Base-by-base conservation (phyloP, 2,888 invertebrate genomes). In the Tuberolachnus salignus region DNA sequence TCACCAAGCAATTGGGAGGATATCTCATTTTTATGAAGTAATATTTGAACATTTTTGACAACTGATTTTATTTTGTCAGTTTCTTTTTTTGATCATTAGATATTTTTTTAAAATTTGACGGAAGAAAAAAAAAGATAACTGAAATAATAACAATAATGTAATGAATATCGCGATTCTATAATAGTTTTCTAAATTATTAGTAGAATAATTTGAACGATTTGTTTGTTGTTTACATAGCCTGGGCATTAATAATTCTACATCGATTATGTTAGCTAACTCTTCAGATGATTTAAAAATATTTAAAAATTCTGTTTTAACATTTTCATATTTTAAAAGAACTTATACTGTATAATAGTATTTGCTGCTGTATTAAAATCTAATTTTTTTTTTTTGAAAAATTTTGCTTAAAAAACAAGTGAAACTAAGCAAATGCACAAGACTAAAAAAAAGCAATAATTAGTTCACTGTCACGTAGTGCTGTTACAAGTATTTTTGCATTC, bases 401-500 rank as follows among this genome's bases (percentile, higher is more conserved):
- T 59, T 59, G 14, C 14, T 26, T 16, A 59, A 13, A 59, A 13
- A 59, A 59, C 21, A 55, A 0, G 26, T 59, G 59, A 59, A 59
- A 26, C 26, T 59, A 26, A 59, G 14, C 14, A 59, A 59, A 59
- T 59, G 59, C 59, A 3, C 26, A 63, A 63, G 19, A 44, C 44
- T 63, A 44, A 63, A 63, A 44, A 51, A n/a, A 42, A 63, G 44
- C 19, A 44, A n/a, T n/a, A n/a, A 63, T 63, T 42, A 63, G 44
- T 44, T 42, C 44, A 63, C 42, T 63, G 13, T n/a, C n/a, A n/a
- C n/a, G n/a, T n/a, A n/a, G n/a, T n/a, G n/a, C n/a, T n/a, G n/a
- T 63, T 42, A 44, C 63, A 44, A 44, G 42, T 63, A 44, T 63
- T 63, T 63, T 63, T 63, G 63, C 63, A 42, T 64, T 64, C 21